Evolutionary conservation across 1,140 invertebrate genomes (phyloP).

Genomic region (Drosophila aff.): DNA sequence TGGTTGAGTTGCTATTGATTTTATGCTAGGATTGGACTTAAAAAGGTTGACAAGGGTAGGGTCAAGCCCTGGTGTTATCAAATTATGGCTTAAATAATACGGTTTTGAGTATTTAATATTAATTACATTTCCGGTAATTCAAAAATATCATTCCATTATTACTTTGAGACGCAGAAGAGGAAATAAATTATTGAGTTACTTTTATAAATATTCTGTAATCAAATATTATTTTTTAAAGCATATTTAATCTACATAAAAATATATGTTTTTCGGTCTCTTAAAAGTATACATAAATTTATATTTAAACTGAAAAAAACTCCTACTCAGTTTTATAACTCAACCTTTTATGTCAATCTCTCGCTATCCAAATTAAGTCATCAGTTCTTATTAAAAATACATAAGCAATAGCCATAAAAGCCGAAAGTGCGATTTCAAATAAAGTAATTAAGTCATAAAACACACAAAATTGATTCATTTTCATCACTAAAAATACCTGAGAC

Average conservation of each 20-base stretch:
- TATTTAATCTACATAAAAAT: no score
- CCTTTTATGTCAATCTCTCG: not conserved
- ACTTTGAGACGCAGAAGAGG: no score
- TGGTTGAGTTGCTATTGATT: constrained; percentile 20
- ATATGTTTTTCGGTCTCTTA: no score
- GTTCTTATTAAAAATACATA: constrained; percentile 59
- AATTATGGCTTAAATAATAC: not conserved
- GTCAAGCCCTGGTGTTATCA: constrained; percentile 18
- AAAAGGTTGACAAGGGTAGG: constrained; percentile 20
- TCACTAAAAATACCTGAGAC: constrained; percentile 44
- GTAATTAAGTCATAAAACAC: constrained; percentile 70
- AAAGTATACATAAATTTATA: no score
- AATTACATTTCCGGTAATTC: constrained; percentile 3
- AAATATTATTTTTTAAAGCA: no score
- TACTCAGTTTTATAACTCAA: not conserved
- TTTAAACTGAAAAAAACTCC: not conserved
- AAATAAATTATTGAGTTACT: no score
- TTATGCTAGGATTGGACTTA: not conserved
- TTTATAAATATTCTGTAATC: no score
- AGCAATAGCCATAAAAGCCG: constrained; percentile 27
- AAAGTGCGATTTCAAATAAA: constrained; percentile 48
- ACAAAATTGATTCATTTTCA: constrained; percentile 70
- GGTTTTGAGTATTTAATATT: not conserved
- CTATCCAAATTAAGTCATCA: constrained; percentile 3
- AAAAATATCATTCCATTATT: no score